These are phyloP conservation scores for Chelonus insularis DNA, from an alignment of 1,140 invertebrate species.

Conservation along the genomic window DNA sequence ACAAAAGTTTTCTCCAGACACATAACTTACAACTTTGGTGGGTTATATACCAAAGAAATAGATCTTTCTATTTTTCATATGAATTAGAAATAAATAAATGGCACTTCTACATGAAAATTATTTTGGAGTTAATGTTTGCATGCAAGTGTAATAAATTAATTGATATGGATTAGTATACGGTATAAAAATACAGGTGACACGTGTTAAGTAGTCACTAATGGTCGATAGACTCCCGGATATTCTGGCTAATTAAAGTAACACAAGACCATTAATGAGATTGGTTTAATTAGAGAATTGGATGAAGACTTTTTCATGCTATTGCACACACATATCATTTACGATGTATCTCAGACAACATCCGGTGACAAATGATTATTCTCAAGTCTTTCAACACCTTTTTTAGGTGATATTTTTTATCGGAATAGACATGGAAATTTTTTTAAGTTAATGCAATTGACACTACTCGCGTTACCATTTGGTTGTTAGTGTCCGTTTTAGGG, in stretches of 20 bases:
- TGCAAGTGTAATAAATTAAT: background rate
- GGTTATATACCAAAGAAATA: background rate
- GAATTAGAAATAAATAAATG: too few relatives aligned
- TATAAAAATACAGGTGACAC: slow-evolving; percentile 18
- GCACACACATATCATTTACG: too few relatives aligned
- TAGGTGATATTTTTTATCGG: background rate
- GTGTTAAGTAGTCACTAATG: slow-evolving; percentile 24
- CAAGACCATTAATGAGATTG: slow-evolving; percentile 9
- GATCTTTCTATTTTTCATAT: too few relatives aligned
- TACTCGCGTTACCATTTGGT: slow-evolving; percentile 9
- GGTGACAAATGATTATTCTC: background rate
- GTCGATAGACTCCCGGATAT: slow-evolving; percentile 1
- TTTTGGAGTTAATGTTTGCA: too few relatives aligned
- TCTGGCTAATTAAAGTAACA: slow-evolving; percentile 25
- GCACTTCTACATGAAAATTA: too few relatives aligned
- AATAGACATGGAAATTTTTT: too few relatives aligned
- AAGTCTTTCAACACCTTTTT: background rate
- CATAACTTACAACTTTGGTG: slow-evolving; percentile 15
- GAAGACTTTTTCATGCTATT: background rate
- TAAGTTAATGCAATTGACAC: too few relatives aligned
- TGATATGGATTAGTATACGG: slow-evolving; percentile 2
- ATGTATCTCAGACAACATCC: too few relatives aligned
- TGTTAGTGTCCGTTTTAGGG: background rate
- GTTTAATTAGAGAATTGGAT: slow-evolving; percentile 8
- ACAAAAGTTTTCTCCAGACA: slow-evolving; percentile 18